phyloP scores from a whole-genome alignment of 2,113 vertebrate species.

The Gymnarchus niloticus region DNA sequence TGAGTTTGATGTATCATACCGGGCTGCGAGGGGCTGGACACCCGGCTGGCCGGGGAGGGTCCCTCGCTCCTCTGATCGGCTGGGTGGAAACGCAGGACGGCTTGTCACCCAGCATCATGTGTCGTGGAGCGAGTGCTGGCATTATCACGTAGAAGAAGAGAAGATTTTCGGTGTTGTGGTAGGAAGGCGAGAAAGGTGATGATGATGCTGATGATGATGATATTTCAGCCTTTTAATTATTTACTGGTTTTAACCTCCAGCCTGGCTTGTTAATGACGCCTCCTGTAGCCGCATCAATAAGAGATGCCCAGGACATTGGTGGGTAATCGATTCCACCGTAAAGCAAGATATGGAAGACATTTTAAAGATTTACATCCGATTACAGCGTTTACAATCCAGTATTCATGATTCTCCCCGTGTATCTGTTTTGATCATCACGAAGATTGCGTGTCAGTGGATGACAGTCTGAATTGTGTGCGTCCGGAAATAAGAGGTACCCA shows the following conservation, averaged over 20 bases:
- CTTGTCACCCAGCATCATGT: too few relatives aligned
- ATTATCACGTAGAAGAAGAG: too few relatives aligned
- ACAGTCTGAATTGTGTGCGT: too few relatives aligned
- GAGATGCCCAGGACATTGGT: neutral
- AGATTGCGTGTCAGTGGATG: neutral
- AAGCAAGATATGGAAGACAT: neutral
- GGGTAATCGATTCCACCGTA: neutral
- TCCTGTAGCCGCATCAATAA: neutral
- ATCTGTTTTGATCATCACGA: neutral
- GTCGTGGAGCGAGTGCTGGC: neutral
- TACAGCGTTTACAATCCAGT: neutral
- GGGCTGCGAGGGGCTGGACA: too few relatives aligned
- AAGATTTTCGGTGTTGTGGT: neutral
- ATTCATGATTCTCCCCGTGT: neutral
- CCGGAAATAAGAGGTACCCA: too few relatives aligned
- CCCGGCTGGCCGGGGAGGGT: too few relatives aligned
- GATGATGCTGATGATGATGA: too few relatives aligned
- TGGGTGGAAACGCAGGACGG: too few relatives aligned
- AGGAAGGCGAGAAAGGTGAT: neutral
- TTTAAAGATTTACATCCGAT: neutral
- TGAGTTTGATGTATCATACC: too few relatives aligned
- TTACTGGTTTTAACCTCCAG: too few relatives aligned
- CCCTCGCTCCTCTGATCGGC: too few relatives aligned
- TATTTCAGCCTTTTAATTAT: too few relatives aligned
- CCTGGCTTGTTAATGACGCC: neutral